Percentiles rank a stretch among this genome's conserved stretches.
These are phyloP conservation scores for Chaenogobius annularis DNA, from an alignment of 2,113 vertebrate genomes.

Conservation along the genomic window DNA sequence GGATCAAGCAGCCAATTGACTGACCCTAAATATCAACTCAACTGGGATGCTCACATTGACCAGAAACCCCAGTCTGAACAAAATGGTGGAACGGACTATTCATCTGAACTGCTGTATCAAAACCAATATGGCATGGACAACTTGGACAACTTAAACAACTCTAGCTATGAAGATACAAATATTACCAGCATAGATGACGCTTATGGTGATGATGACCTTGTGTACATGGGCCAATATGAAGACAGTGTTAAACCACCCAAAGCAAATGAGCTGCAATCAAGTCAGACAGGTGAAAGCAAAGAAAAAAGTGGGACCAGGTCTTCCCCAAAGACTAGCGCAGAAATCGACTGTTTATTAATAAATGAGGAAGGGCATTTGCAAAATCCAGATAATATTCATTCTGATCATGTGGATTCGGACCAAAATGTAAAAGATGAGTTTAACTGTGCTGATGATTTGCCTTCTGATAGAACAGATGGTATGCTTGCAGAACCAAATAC, in stretches of 20 bases:
- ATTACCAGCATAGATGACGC: conserved; percentile 64
- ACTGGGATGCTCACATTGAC: conserved; percentile 62
- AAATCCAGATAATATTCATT: conserved; percentile 56
- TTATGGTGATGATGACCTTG: conserved; percentile 50
- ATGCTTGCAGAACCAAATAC: conserved; percentile 46
- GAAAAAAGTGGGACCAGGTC: conserved; percentile 40
- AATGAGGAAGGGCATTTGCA: conserved; percentile 79
- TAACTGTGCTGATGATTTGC: conserved; percentile 26
- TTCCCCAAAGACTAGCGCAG: conserved; percentile 46
- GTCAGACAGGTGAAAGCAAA: conserved; percentile 27
- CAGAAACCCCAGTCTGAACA: conserved; percentile 51
- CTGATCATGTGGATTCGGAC: conserved; percentile 47
- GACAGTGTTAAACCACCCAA: conserved; percentile 45
- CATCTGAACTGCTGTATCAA: conserved; percentile 58
- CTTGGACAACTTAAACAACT: conserved; percentile 59
- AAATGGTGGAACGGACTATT: conserved; percentile 42
- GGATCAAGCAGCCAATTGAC: conserved; percentile 62
- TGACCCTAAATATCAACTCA: conserved; percentile 62
- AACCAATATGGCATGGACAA: conserved; percentile 63
- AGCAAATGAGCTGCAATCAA: conserved; percentile 47
- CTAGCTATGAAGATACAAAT: conserved; percentile 48
- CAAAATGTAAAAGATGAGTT: conserved; percentile 52
- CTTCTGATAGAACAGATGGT: conserved; percentile 31
- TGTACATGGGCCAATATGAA: conserved; percentile 57
- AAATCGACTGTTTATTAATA: conserved; percentile 75